phyloP scores from a whole-genome alignment of 2,797 vertebrate genomes.

The Manis javanica region DNA sequence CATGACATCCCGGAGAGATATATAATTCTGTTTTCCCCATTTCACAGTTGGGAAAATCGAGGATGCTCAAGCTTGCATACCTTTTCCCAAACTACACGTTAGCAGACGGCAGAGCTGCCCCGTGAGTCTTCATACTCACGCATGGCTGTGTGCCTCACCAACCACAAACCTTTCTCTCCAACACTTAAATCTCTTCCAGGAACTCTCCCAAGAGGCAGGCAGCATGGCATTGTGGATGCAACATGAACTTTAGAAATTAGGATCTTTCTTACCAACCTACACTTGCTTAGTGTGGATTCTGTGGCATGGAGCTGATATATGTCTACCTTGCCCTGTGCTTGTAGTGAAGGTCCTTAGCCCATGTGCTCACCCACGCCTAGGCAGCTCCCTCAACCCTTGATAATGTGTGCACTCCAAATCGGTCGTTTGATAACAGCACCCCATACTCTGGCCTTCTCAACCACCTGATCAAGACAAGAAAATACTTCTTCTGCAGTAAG shows the following conservation, averaged over 20 bases:
- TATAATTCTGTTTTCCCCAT: not conserved
- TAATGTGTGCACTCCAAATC: not conserved
- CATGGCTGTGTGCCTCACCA: too few species aligned
- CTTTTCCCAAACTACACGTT: not conserved
- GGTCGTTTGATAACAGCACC: not conserved
- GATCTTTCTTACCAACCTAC: not conserved
- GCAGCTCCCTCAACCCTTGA: not conserved
- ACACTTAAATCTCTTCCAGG: not conserved
- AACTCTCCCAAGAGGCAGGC: not conserved
- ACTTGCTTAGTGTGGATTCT: not conserved
- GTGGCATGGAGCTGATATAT: not conserved
- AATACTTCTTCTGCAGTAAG: not conserved
- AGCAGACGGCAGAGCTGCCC: not conserved
- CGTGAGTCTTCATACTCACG: not conserved
- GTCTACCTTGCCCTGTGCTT: not conserved
- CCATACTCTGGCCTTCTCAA: not conserved
- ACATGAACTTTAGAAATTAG: not conserved
- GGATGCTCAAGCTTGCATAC: not conserved
- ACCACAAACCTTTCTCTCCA: not conserved
- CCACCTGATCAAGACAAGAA: not conserved
- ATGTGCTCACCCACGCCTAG: accelerated
- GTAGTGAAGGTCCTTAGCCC: not conserved
- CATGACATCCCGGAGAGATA: not conserved
- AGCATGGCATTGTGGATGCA: not conserved
- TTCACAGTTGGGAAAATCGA: not conserved